Evolutionary conservation across 2,113 vertebrate species (phyloP), one percentile per base, ranked within the genome.

Genomic region (Erinaceus europaeus): DNA sequence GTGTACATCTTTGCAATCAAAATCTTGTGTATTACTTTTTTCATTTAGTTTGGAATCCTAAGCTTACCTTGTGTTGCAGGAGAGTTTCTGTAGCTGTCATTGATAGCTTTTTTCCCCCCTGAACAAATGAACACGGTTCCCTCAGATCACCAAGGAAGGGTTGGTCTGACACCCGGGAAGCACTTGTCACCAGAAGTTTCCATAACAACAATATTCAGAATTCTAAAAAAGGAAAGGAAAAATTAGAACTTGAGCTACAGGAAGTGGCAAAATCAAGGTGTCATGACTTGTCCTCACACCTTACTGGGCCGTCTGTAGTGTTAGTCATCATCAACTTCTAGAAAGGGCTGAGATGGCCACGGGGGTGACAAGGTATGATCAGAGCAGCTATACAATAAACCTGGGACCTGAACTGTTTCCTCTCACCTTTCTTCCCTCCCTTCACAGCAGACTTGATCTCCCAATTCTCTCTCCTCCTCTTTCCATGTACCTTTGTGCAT

Each of bases 341-440:
- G 36, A n/a, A 36, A 14, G 53, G n/a, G 23, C 23, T 17, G 23
- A 3, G 4, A 23, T n/a, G 55, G 18, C 18, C 9, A 50, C 21
- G 61, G 46, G 57, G 18, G 5, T 5, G 61, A 18, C 27, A 15
- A 32, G 36, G 42, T 1, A 7, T 18, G 23, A 25, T 11, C n/a
- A 11, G 36, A 23, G 29, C 46, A 18, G 53, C 18, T 23, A 13
- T 17, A 7, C 34, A 6, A 7, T 7, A 5, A 20, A 1, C 17
- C 2, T 13, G 14, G 9, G 27, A 2, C 17, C 17, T 0, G 12
- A 9, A 9, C 32, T 3, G 6, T 25, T 53, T 52, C 9, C 25
- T 57, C n/a, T n/a, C n/a, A n/a, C n/a, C n/a, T n/a, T n/a, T n/a
- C n/a, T n/a, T n/a, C n/a, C n/a, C n/a, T n/a, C n/a, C n/a, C n/a